Base-by-base conservation (phyloP, 2,797 vertebrate species). In the Danio kyathit region DNA sequence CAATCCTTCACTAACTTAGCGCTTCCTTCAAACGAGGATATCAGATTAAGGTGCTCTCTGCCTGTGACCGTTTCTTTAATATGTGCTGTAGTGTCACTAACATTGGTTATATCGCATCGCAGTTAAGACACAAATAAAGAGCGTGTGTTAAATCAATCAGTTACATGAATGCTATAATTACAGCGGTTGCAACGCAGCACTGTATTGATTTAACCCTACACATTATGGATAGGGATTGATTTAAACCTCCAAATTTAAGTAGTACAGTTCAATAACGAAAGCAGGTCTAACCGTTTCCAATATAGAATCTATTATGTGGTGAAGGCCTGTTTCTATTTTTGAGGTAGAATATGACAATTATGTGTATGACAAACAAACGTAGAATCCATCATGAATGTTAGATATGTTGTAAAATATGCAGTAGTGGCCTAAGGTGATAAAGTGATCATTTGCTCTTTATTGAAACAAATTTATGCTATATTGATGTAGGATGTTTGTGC, bases 11-110 rank as follows among this genome's bases (percentile, higher is more conserved):
- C 86, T 91, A 92, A 91, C 88, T 86, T 84, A 90, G 89, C 74
- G 88, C 86, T 93, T 92, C 92, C 83, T 88, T 82, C 85, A 90
- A 90, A 85, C 87, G 86, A 91, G 89, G 89, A 90, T 89, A 93
- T 90, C 86, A 80, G 86, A 90, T 91, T 88, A 61, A 91, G 88
- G 61, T 79, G 11, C 14, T 69, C 60, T 74, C 21, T 79, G 17
- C 66, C 29, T 69, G 52, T 52, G 48, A 69, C 64, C 60, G 13
- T 60, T 85, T 54, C 38, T 80, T 70, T 46, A 77, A 61, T 40
- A 69, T 76, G 60, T 76, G 64, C 67, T 74, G 6, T 76, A 66
- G 65, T 46, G 56, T 78, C 76, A 80, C 84, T 85, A 80, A 82
- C 46, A 80, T 70, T 7, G 59, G 61, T 72, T 78, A 74, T 71